phyloP scores from a whole-genome alignment of 2,797 vertebrate species.

The Margarornis squamiger region DNA sequence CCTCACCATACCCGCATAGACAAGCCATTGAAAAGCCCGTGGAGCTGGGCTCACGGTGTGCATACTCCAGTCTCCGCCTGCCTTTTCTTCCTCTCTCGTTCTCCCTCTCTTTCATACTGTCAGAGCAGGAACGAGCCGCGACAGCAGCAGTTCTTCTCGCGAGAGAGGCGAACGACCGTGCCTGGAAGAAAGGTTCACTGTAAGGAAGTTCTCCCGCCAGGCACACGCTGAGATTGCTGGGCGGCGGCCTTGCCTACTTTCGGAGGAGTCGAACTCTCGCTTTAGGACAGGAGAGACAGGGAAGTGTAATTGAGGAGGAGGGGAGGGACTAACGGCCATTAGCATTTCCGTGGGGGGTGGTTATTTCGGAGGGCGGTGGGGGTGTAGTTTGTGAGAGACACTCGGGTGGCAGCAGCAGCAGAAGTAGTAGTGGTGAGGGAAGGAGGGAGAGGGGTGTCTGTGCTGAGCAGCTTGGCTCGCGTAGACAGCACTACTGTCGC shows the following conservation, averaged over 20 bases:
- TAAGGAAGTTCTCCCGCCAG: background rate
- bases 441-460: background rate
- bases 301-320: background rate
- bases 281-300: background rate
- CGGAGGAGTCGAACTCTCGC: background rate
- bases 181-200: background rate
- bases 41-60: background rate
- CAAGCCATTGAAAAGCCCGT: slow-evolving; percentile 63
- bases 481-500: background rate
- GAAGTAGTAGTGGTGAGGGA: background rate
- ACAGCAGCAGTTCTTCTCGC: background rate
- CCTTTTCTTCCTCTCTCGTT: background rate
- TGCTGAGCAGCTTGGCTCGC: background rate
- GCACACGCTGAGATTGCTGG: background rate
- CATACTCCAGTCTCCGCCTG: background rate
- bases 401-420: background rate
- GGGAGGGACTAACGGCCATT: slow-evolving; percentile 62
- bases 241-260: background rate
- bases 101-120: background rate
- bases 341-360: slow-evolving; percentile 52
- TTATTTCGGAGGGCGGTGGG: background rate
- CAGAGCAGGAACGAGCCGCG: background rate
- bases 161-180: background rate
- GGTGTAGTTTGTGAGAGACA: background rate
- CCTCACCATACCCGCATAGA: slow-evolving; percentile 82